Evolutionary conservation across 1,140 invertebrate genomes (phyloP).

Genomic region (Riptortus pedestris): DNA sequence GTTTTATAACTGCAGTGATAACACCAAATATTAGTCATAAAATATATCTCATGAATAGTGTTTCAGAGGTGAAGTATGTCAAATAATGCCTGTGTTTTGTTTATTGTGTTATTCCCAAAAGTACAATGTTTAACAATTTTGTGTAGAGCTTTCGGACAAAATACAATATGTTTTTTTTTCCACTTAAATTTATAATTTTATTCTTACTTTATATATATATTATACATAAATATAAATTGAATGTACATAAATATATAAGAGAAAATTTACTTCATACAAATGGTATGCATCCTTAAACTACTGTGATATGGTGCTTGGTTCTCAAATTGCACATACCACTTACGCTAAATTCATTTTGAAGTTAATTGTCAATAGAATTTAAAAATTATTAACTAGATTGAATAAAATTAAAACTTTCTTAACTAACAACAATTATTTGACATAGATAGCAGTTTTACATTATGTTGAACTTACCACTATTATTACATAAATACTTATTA

Average conservation of each 20-base stretch:
- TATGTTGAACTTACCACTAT: too few relatives aligned
- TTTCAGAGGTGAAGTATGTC: neutral
- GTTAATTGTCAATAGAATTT: too few relatives aligned
- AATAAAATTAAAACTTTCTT: too few relatives aligned
- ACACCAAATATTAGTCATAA: too few relatives aligned
- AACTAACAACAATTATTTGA: too few relatives aligned
- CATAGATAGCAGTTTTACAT: too few relatives aligned
- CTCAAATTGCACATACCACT: neutral
- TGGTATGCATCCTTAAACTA: slow-evolving; percentile 4
- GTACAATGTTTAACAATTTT: neutral
- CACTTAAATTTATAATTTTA: neutral
- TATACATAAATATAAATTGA: slow-evolving; percentile 15
- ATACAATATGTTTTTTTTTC: slow-evolving; percentile 7
- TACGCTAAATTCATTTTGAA: too few relatives aligned
- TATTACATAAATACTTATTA: too few relatives aligned
- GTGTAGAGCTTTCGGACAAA: slow-evolving; percentile 3
- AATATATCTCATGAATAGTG: too few relatives aligned
- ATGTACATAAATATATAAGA: slow-evolving; percentile 18
- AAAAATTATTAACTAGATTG: too few relatives aligned
- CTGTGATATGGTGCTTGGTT: neutral
- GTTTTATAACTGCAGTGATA: too few relatives aligned
- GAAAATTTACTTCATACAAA: neutral
- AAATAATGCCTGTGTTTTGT: slow-evolving; percentile 17
- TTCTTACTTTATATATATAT: neutral
- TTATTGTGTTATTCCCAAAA: slow-evolving; percentile 15